Percentiles rank a stretch among this genome's conserved stretches.
phyloP scores from a whole-genome alignment of 1,140 invertebrate species.

The Caligus rogercresseyi region DNA sequence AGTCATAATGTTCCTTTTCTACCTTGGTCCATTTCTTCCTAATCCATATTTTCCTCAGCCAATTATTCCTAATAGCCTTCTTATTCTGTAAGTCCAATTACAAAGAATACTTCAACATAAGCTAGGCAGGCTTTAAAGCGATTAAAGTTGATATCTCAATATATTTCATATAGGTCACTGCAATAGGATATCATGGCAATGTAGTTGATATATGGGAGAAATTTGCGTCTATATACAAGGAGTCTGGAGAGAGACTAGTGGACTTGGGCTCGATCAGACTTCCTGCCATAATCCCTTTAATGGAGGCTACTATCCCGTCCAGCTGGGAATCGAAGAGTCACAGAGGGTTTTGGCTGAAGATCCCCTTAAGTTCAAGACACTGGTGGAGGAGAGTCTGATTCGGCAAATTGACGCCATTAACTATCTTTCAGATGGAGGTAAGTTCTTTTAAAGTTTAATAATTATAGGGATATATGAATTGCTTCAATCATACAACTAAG shows the following conservation, averaged over 20 bases:
- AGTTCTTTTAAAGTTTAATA: too few species aligned
- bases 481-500: too few species aligned
- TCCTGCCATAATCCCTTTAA: conserved; percentile 46
- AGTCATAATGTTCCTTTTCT: too few species aligned
- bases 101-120: too few species aligned
- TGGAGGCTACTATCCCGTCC: conserved; percentile 47
- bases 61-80: too few species aligned
- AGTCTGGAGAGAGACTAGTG: conserved; percentile 37
- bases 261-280: conserved; percentile 51
- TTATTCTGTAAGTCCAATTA: too few species aligned
- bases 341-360: conserved; percentile 34
- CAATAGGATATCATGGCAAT: conserved; percentile 44
- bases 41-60: too few species aligned
- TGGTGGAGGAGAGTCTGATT: conserved; percentile 41
- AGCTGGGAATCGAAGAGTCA: conserved; percentile 31
- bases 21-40: too few species aligned
- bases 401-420: conserved; percentile 45
- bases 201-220: conserved; percentile 45
- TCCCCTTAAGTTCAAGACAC: conserved; percentile 35
- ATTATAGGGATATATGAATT: too few species aligned
- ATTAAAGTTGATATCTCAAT: too few species aligned
- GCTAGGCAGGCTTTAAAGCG: too few species aligned
- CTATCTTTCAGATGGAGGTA: conserved; percentile 30
- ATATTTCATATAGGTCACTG: not conserved
- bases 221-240: conserved; percentile 26